These are phyloP conservation scores for Chironomus striatipennis DNA, from an alignment of 1,140 invertebrate species.

Conservation along the genomic window DNA sequence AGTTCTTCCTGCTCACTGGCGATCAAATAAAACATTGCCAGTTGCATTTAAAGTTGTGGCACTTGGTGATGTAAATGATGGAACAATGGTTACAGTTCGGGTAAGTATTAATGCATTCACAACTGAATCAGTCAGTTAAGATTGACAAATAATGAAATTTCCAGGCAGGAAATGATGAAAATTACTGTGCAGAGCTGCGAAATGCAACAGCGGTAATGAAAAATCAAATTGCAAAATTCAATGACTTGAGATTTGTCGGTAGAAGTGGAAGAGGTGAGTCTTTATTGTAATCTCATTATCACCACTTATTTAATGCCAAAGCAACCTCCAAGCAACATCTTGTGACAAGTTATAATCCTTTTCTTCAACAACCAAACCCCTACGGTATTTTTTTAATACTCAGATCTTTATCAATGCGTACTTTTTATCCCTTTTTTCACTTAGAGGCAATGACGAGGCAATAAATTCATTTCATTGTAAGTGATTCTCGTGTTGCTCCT, in stretches of 20 bases:
- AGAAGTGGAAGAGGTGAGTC: slow-evolving; percentile 90
- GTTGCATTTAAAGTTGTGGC: slow-evolving; percentile 87
- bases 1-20: slow-evolving; percentile 86
- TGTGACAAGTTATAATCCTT: too few species aligned
- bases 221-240: slow-evolving; percentile 96
- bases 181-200: slow-evolving; percentile 88
- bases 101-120: too few species aligned
- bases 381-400: not conserved
- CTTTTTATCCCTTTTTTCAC: not conserved
- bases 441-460: slow-evolving; percentile 11
- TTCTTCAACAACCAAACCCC: not conserved
- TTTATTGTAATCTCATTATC: slow-evolving; percentile 24
- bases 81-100: slow-evolving; percentile 86
- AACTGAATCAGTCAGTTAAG: too few species aligned
- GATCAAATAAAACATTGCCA: slow-evolving; percentile 95
- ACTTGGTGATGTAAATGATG: slow-evolving; percentile 85
- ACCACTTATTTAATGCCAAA: not conserved
- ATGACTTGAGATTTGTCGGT: slow-evolving; percentile 94
- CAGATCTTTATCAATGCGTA: not conserved
- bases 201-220: slow-evolving; percentile 94
- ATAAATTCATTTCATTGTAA: slow-evolving; percentile 25
- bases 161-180: slow-evolving; percentile 93
- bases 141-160: not conserved
- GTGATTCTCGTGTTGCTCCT: slow-evolving; percentile 19
- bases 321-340: not conserved